Base-by-base conservation (phyloP, 2,113 vertebrate genomes). In the Cyphomyrus discorhynchus region DNA sequence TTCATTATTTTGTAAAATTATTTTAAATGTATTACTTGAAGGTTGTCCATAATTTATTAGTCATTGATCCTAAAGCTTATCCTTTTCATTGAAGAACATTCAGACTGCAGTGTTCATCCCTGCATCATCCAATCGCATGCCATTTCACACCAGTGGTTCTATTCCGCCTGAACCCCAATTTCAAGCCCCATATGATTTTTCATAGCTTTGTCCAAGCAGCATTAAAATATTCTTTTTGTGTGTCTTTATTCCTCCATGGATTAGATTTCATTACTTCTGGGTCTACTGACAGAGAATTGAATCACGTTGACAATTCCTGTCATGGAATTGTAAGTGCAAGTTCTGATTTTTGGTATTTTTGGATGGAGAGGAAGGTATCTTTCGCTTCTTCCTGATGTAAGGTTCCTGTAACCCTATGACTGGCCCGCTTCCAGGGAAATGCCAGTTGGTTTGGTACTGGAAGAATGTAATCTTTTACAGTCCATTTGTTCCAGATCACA, bases 231-330 rank as follows among this genome's bases (percentile, higher is more conserved):
- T 92, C 93, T 47, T 94, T 95, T 92, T 92, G 94, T 93, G 92
- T 70, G 9, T 31, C 27, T 96, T 95, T 95, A 94, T 96, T 96
- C 95, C 95, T 95, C 94, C 96, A 95, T 94, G 94, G 95, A 95
- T 94, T 95, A 93, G 95, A 95, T 95, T 96, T 96, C 95, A 95
- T 96, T 95, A 95, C 95, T 95, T 94, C 94, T 93, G 94, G 90
- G 90, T 90, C 15, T 93, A 90, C 94, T 96, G 95, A 95, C 95
- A 95, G 94, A 94, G 94, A 94, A 95, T 95, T 96, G 96, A 96
- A 96, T 96, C 95, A 95, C 94, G 95, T 94, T 96, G 95, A 96
- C 95, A 95, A 94, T 70, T 92, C 93, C 90, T 93, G 90, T 93
- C 95, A 94, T 95, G 94, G 94, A 95, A 93, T 94, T 95, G 94